Evolutionary conservation across 2,888 invertebrate genomes (phyloP).

Genomic region (Drosophila prolongata): DNA sequence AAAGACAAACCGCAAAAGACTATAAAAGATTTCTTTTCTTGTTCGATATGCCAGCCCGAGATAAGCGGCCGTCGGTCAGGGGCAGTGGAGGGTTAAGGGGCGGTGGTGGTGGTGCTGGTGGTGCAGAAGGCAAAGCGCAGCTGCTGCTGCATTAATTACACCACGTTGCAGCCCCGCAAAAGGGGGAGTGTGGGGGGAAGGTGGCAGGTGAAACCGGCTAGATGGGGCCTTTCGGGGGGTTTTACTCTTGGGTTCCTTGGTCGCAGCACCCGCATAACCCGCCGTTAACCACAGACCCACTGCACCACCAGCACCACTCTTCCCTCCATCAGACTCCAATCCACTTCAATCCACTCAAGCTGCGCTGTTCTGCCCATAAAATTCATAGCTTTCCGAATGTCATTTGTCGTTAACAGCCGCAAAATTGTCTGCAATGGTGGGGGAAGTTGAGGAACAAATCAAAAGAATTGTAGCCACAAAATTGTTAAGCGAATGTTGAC

Average conservation of each 20-base stretch:
- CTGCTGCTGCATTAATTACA: slow-evolving; percentile 79
- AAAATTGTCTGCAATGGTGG: slow-evolving; percentile 55
- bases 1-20: slow-evolving; percentile 78
- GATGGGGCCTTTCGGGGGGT: slow-evolving; percentile 19
- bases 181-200: not conserved
- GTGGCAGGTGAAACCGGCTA: slow-evolving; percentile 46
- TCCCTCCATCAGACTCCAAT: slow-evolving; percentile 19
- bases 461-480: slow-evolving; percentile 39
- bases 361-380: slow-evolving; percentile 60
- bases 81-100: slow-evolving; percentile 11
- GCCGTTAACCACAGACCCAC: slow-evolving; percentile 27
- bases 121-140: slow-evolving; percentile 65
- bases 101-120: slow-evolving; percentile 22
- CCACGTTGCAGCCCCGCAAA: slow-evolving; percentile 33
- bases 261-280: slow-evolving; percentile 62
- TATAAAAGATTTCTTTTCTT: slow-evolving; percentile 63
- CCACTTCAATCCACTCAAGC: slow-evolving; percentile 53
- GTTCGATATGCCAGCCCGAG: slow-evolving; percentile 68
- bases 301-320: slow-evolving; percentile 16
- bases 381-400: slow-evolving; percentile 74
- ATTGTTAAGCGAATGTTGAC: slow-evolving; percentile 17
- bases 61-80: slow-evolving; percentile 43
- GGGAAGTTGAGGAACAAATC: slow-evolving; percentile 20
- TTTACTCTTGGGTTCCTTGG: slow-evolving; percentile 5
- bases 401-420: slow-evolving; percentile 75